Percentiles rank a stretch among this genome's conserved stretches.
Conservation (phyloP, 2,113 vertebrate genomes). For the Lophura nycthemera region DNA sequence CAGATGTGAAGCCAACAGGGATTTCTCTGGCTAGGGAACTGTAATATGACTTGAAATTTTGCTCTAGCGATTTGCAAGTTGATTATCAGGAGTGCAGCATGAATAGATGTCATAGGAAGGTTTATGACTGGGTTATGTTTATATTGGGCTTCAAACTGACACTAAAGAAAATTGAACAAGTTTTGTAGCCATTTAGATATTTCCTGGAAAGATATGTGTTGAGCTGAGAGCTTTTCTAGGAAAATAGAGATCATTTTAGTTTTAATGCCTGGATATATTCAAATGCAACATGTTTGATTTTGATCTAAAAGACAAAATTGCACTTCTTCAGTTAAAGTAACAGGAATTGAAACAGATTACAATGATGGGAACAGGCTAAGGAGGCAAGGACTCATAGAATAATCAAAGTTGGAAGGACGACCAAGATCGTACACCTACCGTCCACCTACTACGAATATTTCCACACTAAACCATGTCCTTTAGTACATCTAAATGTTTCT, state of each 20-base stretch:
- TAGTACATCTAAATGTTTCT: too few relatives aligned
- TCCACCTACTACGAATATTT: too few relatives aligned
- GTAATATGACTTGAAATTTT: background rate
- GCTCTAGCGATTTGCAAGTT: background rate
- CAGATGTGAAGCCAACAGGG: background rate
- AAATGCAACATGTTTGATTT: background rate
- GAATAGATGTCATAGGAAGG: background rate
- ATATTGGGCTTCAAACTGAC: background rate
- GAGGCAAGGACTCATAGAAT: background rate
- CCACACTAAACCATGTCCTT: too few relatives aligned
- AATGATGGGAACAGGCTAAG: background rate
- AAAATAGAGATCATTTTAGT: background rate
- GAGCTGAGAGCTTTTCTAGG: constrained; percentile 23
- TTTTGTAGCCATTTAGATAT: constrained; percentile 6
- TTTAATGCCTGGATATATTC: background rate
- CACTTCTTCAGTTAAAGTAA: background rate
- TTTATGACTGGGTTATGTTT: constrained; percentile 17
- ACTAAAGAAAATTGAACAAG: background rate
- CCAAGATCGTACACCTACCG: too few relatives aligned
- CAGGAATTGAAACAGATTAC: background rate
- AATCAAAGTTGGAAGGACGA: too few relatives aligned
- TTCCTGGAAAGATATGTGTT: constrained; percentile 31
- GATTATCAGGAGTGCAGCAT: constrained; percentile 2
- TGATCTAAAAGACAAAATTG: background rate
- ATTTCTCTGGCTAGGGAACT: constrained; percentile 4